Evolutionary conservation across 2,888 invertebrate genomes (phyloP), one percentile per base, ranked within the genome.

Genomic region (Calameuta idolon): DNA sequence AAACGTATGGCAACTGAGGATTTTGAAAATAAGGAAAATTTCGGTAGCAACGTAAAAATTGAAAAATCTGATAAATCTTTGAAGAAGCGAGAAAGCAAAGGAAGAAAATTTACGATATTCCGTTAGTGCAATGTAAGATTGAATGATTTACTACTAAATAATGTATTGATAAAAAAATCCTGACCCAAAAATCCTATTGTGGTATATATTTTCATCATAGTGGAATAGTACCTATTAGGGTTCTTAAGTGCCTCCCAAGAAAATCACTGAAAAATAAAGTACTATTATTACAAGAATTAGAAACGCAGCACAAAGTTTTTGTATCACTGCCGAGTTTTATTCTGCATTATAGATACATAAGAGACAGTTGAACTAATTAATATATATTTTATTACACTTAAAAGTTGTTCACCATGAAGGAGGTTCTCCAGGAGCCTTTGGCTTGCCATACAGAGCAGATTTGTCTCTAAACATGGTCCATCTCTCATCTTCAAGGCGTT

Each of bases 401-500:
- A 34, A 69, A 71, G 40, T 75, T 68, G 11, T 69, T 74, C 30
- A 69, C 97, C 97, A 97, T 15, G 95, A 94, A 78, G 97, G 97
- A 84, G 92, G 89, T 80, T 95, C 95, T 11, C 94, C 95, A 82
- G 94, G 93, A 84, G 94, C 94, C 2, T 94, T 92, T 69, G 89
- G 92, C 79, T 95, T 93, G 34, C 96, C 96, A 89, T 95, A 97
- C 69, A 97, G 92, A 75, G 95, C 94, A 87, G 97, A 97, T 89
- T 95, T 97, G 89, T 97, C 97, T 80, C 97, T 93, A 90, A 95
- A 97, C 83, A 91, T 92, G 0, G 93, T 93, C 94, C 96, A 94
- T 77, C 96, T 93, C 80, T 95, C 92, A 0, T 95, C 95, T 92
- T 97, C 96, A 84, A 94, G 92, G 9, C 92, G 91, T 88, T 97